Percentiles rank a stretch among this genome's conserved stretches.
Evolutionary conservation across 2,797 vertebrate genomes (phyloP).

Genomic region (Enteromius thamalakanensis): DNA sequence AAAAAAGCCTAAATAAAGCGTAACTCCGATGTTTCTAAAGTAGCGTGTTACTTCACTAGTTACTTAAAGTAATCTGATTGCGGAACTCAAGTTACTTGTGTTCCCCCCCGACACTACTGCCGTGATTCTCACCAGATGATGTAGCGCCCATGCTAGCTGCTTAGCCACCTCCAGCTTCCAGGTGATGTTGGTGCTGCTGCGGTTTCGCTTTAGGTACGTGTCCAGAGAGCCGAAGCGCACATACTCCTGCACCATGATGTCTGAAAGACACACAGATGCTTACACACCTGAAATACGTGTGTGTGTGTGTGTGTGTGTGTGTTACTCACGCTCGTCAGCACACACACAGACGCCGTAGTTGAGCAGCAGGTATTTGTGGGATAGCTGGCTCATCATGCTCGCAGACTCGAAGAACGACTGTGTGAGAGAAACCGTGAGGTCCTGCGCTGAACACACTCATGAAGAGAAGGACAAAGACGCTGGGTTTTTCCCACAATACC

Average conservation of each 20-base stretch:
- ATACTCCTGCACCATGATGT: constrained; percentile 96
- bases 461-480: background rate
- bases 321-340: constrained; percentile 93
- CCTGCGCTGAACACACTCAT: background rate
- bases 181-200: constrained; percentile 88
- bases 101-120: background rate
- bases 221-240: constrained; percentile 96
- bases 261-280: constrained; percentile 67
- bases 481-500: constrained; percentile 63
- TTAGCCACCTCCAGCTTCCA: constrained; percentile 98
- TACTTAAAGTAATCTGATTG: too few species aligned
- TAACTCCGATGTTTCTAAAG: too few species aligned
- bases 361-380: constrained; percentile 93
- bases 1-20: too few species aligned
- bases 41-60: too few species aligned
- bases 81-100: too few species aligned
- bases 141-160: constrained; percentile 96
- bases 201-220: constrained; percentile 94
- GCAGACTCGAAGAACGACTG: constrained; percentile 98
- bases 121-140: constrained; percentile 85
- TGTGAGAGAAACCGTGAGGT: background rate
- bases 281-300: background rate
- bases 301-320: background rate
- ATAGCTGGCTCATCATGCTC: constrained; percentile 99
- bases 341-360: constrained; percentile 96